Conservation (phyloP, 2,888 invertebrate genomes). For the Cephus nigrinus region DNA sequence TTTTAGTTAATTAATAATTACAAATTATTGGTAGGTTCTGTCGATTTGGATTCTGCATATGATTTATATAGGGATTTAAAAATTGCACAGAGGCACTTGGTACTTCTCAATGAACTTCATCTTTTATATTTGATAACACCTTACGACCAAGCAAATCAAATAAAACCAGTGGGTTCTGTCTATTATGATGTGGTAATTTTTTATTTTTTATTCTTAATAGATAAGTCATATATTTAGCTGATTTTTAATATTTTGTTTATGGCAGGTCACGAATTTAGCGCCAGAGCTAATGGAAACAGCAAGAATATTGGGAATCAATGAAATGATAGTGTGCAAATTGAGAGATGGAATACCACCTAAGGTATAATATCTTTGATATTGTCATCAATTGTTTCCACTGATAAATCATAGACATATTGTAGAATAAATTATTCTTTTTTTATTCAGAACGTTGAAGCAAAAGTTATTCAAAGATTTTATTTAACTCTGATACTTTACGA, state of each 20-base stretch:
- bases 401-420: constrained; percentile 1
- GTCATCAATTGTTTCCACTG: constrained; percentile 9
- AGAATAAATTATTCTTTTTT: constrained; percentile 22
- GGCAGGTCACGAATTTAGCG: constrained; percentile 74
- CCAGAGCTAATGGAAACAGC: constrained; percentile 75
- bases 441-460: constrained; percentile 71
- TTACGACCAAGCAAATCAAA: constrained; percentile 73
- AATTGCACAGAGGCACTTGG: constrained; percentile 78
- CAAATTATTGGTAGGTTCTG: constrained; percentile 73
- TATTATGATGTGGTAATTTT: constrained; percentile 74
- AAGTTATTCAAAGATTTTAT: constrained; percentile 83
- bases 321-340: constrained; percentile 66
- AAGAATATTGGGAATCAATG: constrained; percentile 80
- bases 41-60: constrained; percentile 79
- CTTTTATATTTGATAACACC: constrained; percentile 89
- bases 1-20: neutral
- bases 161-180: constrained; percentile 68
- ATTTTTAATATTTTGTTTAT: constrained; percentile 22
- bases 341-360: constrained; percentile 55
- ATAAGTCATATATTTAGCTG: constrained; percentile 18
- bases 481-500: constrained; percentile 87
- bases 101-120: constrained; percentile 85
- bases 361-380: constrained; percentile 36
- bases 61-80: constrained; percentile 81
- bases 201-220: neutral